These are phyloP conservation scores for Miltochrista miniata DNA, from an alignment of 2,888 invertebrate species.

Conservation along the genomic window DNA sequence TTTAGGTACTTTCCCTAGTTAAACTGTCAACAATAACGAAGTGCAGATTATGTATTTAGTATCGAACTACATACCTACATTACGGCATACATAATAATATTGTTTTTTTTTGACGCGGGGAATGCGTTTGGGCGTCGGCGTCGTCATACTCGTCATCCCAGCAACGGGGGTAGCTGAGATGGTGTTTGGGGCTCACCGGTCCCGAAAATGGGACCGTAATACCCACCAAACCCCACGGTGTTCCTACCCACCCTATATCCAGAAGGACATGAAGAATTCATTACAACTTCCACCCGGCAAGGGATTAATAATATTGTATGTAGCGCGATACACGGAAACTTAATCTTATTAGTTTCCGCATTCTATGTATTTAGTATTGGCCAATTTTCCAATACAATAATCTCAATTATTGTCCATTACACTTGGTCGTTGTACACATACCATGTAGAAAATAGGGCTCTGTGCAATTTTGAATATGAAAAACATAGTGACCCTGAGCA, in stretches of 20 bases:
- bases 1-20: conserved; percentile 36
- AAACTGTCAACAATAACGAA: conserved; percentile 47
- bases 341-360: conserved; percentile 23
- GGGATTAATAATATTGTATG: background rate
- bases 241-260: too few relatives aligned
- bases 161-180: too few relatives aligned
- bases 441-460: conserved; percentile 11
- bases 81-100: conserved; percentile 5
- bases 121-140: too few relatives aligned
- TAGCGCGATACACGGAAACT: conserved; percentile 20
- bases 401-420: conserved; percentile 24
- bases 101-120: too few relatives aligned
- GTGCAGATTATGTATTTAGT: conserved; percentile 39
- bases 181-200: too few relatives aligned
- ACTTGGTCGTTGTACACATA: conserved; percentile 22
- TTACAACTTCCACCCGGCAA: too few relatives aligned
- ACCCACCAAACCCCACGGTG: too few relatives aligned
- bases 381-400: conserved; percentile 40
- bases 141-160: too few relatives aligned
- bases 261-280: too few relatives aligned
- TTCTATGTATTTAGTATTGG: conserved; percentile 38
- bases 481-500: conserved; percentile 19
- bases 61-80: conserved; percentile 35
- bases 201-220: too few relatives aligned
- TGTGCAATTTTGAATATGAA: conserved; percentile 11